Base-by-base conservation (phyloP, 2,888 invertebrate genomes). In the Bellardia pandia region DNA sequence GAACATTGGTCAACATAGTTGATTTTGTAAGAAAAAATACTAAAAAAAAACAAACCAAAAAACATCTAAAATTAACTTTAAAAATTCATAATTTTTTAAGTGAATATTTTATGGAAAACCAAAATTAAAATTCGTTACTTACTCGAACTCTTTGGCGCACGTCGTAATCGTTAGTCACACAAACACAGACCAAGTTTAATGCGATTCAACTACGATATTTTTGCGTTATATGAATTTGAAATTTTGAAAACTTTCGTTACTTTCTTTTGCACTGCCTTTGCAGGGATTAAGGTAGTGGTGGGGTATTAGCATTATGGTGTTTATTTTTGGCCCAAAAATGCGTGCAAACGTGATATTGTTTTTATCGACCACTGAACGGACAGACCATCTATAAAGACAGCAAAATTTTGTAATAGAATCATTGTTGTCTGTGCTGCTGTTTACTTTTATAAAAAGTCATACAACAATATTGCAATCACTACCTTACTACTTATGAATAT, bases 11-110 rank as follows among this genome's bases (percentile, higher is more conserved):
- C 69, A 72, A 75, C n/a, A 64, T 62, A 62, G 8, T 51, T 69
- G 8, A n/a, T 82, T 64, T 68, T 45, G 16, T 74, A 45, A 23
- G 23, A 23, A 74, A 13, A 40, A 51, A 77, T 74, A 45, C 37
- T 6, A 33, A 74, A 14, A 48, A 51, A 72, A 11, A 66, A 69
- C 58, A 45, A n/a, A n/a, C n/a, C 9, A 9, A 72, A 69, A 58
- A 74, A 23, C 16, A 66, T 82, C 40, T 71, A 62, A 60, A 68
- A 62, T 62, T 58, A 51, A 84, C 68, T 74, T 51, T 11, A 66
- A 42, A 77, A 86, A 86, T 74, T 86, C 84, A 84, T 86, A 86
- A 81, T 84, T 86, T 86, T 72, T 86, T 72, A 60, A 66, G 60
- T 76, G 14, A 64, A 71, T 40, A 48, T 58, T 86, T 77, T 71